These are phyloP conservation scores for Torymus aiolomorphi DNA, from an alignment of 2,888 invertebrate genomes.

Conservation along the genomic window DNA sequence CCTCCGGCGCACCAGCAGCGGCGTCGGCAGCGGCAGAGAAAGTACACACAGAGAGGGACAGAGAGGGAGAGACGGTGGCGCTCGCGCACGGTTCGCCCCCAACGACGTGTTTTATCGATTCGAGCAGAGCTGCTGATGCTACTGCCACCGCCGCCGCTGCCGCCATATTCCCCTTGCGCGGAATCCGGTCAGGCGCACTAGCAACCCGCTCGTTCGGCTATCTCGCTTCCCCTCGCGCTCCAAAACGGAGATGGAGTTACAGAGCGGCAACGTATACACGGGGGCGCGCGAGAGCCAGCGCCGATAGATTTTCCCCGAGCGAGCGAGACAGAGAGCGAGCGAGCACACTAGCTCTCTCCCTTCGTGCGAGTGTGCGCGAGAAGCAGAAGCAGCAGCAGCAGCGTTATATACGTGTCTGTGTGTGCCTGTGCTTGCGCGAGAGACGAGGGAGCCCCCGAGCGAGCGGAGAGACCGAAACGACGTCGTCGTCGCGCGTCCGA, in stretches of 20 bases:
- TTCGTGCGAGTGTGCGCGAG: neutral
- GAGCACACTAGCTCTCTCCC: neutral
- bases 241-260: neutral
- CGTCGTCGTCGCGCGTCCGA: neutral
- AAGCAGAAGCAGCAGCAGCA: neutral
- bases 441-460: neutral
- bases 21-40: neutral
- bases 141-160: slow-evolving; percentile 1
- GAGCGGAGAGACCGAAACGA: neutral
- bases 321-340: too few relatives aligned
- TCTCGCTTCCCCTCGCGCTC: neutral
- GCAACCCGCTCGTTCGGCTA: neutral
- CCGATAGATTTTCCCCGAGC: neutral
- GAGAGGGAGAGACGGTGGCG: slow-evolving; percentile 10
- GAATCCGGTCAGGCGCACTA: slow-evolving; percentile 61
- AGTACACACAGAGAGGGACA: too few relatives aligned
- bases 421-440: too few relatives aligned
- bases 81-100: slow-evolving; percentile 5
- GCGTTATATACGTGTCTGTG: too few relatives aligned
- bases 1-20: neutral
- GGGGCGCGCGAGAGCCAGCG: neutral
- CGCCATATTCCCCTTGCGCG: slow-evolving; percentile 58
- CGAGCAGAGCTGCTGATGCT: neutral
- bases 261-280: neutral
- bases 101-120: slow-evolving; percentile 57